A percentile compares a stretch with the other conserved stretches of the same genome.
Evolutionary conservation across 2,797 vertebrate species (phyloP).

Genomic region (Scleropages formosus): DNA sequence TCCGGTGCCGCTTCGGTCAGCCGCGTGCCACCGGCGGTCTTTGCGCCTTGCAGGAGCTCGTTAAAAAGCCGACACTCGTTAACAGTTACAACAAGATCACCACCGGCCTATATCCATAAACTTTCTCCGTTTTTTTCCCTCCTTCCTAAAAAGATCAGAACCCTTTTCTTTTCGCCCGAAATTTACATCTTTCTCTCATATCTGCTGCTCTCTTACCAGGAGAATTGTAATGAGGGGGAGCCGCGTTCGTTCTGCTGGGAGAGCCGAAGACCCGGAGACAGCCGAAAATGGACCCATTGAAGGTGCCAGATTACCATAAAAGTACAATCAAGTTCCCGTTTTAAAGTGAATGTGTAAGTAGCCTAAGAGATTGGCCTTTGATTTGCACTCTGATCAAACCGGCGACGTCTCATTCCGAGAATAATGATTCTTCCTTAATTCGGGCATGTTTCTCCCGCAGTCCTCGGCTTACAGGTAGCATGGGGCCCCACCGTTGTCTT

Average conservation of each 20-base stretch:
- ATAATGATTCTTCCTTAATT: constrained; percentile 86
- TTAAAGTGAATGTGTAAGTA: constrained; percentile 99
- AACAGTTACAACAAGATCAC: background rate
- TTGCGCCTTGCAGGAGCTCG: too few relatives aligned
- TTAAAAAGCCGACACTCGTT: background rate
- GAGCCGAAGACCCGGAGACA: constrained; percentile 89
- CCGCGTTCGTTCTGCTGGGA: constrained; percentile 89
- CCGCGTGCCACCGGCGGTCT: too few relatives aligned
- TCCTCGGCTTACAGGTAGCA: constrained; percentile 73
- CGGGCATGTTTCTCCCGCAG: constrained; percentile 69
- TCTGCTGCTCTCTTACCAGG: constrained; percentile 89
- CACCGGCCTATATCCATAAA: background rate
- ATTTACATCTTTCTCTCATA: constrained; percentile 97
- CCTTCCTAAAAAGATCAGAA: constrained; percentile 81
- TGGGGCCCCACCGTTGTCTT: constrained; percentile 77
- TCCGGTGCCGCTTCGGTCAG: too few relatives aligned
- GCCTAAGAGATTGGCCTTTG: constrained; percentile 97
- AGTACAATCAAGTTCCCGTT: constrained; percentile 99
- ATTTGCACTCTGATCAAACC: constrained; percentile 97
- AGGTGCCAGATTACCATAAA: constrained; percentile 97
- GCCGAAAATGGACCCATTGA: constrained; percentile 94
- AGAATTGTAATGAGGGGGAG: constrained; percentile 98
- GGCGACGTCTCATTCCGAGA: constrained; percentile 95
- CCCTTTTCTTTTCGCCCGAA: constrained; percentile 79
- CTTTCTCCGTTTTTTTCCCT: constrained; percentile 4